phyloP scores from a whole-genome alignment of 2,888 invertebrate genomes.

The Penaeus monodon region DNA sequence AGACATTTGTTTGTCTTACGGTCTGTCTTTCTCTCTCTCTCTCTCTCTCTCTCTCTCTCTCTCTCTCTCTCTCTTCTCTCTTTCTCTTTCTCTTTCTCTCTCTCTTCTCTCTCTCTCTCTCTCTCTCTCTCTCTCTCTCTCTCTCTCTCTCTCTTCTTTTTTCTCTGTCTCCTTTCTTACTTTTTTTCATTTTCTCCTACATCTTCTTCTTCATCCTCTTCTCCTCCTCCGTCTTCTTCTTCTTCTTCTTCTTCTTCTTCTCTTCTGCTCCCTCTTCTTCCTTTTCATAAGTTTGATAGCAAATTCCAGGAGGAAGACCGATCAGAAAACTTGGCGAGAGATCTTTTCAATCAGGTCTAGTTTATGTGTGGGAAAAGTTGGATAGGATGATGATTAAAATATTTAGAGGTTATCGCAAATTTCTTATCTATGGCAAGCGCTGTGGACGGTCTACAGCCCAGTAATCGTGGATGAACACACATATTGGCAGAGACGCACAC shows the following conservation, averaged over 20 bases:
- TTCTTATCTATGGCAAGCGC: too few relatives aligned
- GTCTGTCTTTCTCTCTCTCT: conserved; percentile 1
- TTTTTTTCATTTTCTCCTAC: too few relatives aligned
- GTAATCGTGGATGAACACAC: too few relatives aligned
- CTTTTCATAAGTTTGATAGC: background rate
- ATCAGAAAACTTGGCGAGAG: background rate
- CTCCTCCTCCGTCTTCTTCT: background rate
- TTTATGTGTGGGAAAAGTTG: too few relatives aligned
- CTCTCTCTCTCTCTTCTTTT: background rate
- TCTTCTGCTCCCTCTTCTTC: background rate
- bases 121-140: background rate
- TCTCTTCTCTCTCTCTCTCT: background rate
- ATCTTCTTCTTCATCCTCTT: background rate
- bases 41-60: conserved; percentile 28
- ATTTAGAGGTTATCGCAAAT: too few relatives aligned
- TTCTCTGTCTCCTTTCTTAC: conserved; percentile 18
- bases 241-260: background rate
- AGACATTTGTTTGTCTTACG: too few relatives aligned
- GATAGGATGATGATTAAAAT: too few relatives aligned
- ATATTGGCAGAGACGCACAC: too few relatives aligned
- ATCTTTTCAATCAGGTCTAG: too few relatives aligned
- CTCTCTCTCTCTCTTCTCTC: conserved; percentile 17
- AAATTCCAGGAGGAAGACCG: background rate
- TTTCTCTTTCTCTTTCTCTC: background rate
- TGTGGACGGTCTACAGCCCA: background rate